phyloP scores from a whole-genome alignment of 2,113 vertebrate genomes.

The Zapornia atra region DNA sequence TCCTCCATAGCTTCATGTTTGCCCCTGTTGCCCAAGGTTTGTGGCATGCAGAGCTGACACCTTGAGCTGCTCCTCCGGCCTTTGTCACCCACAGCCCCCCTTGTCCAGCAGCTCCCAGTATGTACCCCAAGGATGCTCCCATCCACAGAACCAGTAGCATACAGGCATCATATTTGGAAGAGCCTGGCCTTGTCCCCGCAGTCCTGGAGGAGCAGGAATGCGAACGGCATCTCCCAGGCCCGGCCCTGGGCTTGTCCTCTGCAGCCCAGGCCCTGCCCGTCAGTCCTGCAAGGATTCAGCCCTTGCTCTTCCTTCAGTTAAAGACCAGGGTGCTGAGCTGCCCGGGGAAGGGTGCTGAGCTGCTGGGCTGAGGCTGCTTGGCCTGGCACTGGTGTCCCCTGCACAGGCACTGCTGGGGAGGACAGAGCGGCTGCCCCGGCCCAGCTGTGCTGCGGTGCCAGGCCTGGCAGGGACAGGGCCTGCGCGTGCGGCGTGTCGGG shows the following conservation, averaged over 20 bases:
- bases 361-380: background rate
- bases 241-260: background rate
- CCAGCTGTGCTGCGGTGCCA: background rate
- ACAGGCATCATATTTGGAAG: fast-evolving
- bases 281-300: background rate
- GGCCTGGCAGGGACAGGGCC: background rate
- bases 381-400: background rate
- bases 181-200: background rate
- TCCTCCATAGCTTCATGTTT: background rate
- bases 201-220: background rate
- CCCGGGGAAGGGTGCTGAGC: background rate
- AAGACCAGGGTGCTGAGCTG: background rate
- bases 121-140: background rate
- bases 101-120: background rate
- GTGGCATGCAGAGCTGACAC: background rate
- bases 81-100: background rate
- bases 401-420: background rate
- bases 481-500: background rate
- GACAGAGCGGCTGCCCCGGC: background rate
- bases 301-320: background rate
- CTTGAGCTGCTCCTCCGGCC: background rate
- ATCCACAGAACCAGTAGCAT: background rate
- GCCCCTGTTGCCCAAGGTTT: background rate
- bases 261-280: background rate
- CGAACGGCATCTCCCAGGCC: background rate